Evolutionary conservation across 92 coral and sea anemone species (phyloP), one percentile per base, ranked within the genome.

Genomic region (Metridium senile): DNA sequence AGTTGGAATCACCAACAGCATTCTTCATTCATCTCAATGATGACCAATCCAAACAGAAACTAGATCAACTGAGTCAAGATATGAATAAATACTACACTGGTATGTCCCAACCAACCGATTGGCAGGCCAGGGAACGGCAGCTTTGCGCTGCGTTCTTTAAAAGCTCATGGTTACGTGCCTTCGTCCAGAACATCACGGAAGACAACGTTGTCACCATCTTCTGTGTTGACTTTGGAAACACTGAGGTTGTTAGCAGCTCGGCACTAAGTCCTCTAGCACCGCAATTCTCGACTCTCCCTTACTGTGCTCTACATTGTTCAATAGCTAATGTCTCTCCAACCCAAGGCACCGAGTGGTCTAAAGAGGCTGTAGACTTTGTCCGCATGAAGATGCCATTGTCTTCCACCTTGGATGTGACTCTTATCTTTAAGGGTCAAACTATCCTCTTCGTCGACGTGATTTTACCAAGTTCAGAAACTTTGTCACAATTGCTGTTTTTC

Each of bases 191-290:
- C 16, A 61, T 78, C 68, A 59, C 66, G 49, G 59, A 84, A 4
- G 82, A 87, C 30, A 67, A 74, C 16, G 82, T 76, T 21, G 74
- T 78, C 0, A 57, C 68, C 0, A 80, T 89, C 33, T 86, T 81
- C 46, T 89, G 85, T 30, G 96, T 95, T 51, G 99, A 95, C 75
- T 95, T 75, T 62, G 99, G 99, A 17, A 89, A 89, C 80, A 74
- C 73, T 28, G 95, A 81, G 66, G 45, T 73, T 35, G 59, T 88
- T 22, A 72, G 83, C 2, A 76, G 77, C 31, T 73, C 90, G 0
- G 84, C 79, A 13, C 71, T 87, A 25, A 81, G 88, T 33, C 97
- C 96, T 4, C 75, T 95, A 1, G 90, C 82, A 69, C 72, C 80
- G 1, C 70, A 52, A 66, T 89, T 95, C 31, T 66, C 56, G 13